Evolutionary conservation across 2,888 invertebrate genomes (phyloP), one percentile per base, ranked within the genome.

Genomic region (Cryptocephalus moraei): DNA sequence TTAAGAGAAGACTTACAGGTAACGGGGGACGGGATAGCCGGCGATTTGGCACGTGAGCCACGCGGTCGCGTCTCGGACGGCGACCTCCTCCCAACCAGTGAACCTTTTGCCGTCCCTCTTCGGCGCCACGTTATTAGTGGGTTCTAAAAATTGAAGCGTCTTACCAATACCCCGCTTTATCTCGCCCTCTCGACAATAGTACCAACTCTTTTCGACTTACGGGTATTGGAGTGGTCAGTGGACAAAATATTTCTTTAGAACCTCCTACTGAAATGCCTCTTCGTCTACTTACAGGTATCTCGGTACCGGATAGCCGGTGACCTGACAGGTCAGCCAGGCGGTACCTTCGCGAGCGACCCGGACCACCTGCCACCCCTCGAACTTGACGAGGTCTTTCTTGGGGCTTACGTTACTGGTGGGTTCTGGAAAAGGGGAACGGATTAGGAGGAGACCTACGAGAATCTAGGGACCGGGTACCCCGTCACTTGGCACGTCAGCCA

Each of bases 401-500:
- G 80, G 80, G 51, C 76, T 68, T 47, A 80, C 79, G 63, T 80
- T 81, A 72, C 77, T 77, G 42, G 79, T 80, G 44, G 81, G 81
- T 63, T 76, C 76, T 68, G 61, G 22, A 22, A 22, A 22, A 22
- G 22, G 22, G 22, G 22, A n/a, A 22, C 22, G 22, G 22, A 6
- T 22, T 2, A 22, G 22, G 22, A 6, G 22, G 22, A 22, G 22
- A 77, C 78, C 76, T 80, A 84, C 84, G 81, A 80, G 76, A 77
- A 82, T 58, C 78, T 63, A 52, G 84, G 84, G 54, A 78, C 78
- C 50, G 85, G 85, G 66, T 75, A 84, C 62, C 80, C 82, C 64
- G 80, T 79, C 55, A 82, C 78, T 68, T 81, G 80, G 69, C 84
- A 85, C 57, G 80, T 77, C 66, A 86, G 70, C 68, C 80, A 82